A percentile compares a stretch with the other conserved stretches of the same genome.
Evolutionary conservation across 2,113 vertebrate species (phyloP).

Genomic region (Vombatus ursinus): DNA sequence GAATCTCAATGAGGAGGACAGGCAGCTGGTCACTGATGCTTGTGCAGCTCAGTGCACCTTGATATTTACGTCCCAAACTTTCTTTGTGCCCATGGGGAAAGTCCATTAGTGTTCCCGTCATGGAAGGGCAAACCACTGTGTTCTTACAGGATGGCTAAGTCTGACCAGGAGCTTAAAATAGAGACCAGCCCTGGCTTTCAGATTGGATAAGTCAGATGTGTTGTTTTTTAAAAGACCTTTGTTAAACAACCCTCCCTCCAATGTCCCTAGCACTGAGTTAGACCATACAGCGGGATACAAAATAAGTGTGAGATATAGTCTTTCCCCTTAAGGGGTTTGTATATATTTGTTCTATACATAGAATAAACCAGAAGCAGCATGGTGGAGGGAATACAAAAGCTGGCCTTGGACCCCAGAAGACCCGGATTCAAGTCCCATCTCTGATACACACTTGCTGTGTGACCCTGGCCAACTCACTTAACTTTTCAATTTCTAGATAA

Average conservation of each 20-base stretch:
- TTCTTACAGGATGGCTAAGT: neutral
- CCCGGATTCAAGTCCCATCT: neutral
- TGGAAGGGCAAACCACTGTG: neutral
- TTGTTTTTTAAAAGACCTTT: neutral
- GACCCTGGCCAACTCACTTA: neutral
- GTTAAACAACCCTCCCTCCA: neutral
- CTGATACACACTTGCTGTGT: neutral
- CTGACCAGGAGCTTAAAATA: neutral
- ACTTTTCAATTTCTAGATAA: neutral
- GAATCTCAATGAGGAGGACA: constrained; percentile 9
- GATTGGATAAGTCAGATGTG: neutral
- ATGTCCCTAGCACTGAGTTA: neutral
- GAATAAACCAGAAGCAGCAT: neutral
- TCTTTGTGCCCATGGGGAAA: neutral
- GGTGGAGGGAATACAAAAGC: neutral
- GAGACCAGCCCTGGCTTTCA: neutral
- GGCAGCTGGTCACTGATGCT: neutral
- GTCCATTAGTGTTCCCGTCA: neutral
- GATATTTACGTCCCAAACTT: constrained; percentile 20
- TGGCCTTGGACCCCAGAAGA: neutral
- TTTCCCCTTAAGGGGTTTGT: neutral
- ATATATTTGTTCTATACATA: neutral
- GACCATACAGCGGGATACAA: neutral
- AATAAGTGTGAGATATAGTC: neutral
- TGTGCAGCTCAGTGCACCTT: neutral